A percentile compares a stretch with the other conserved stretches of the same genome.
phyloP scores from a whole-genome alignment of 2,797 vertebrate genomes.

The Bufotes viridis region DNA sequence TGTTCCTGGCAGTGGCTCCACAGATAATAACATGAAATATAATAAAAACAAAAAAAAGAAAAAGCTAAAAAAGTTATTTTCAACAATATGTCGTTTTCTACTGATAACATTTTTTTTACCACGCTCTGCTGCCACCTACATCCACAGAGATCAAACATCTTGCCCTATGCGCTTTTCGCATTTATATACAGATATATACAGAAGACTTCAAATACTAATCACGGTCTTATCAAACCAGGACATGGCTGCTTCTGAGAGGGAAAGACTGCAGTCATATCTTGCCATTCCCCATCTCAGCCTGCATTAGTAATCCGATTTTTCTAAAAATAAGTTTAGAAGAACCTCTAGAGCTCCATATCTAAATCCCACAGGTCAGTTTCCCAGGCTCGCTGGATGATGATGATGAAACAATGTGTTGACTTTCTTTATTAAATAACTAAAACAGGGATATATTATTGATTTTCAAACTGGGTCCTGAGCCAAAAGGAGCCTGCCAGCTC shows the following conservation, averaged over 20 bases:
- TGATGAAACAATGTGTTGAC: neutral
- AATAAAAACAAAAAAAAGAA: too few relatives aligned
- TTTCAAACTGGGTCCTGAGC: neutral
- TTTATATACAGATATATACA: too few relatives aligned
- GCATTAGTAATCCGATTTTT: neutral
- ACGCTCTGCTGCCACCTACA: too few relatives aligned
- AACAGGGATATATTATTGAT: constrained; percentile 19
- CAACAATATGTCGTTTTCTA: too few relatives aligned
- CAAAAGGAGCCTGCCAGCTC: neutral
- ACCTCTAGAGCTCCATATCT: neutral
- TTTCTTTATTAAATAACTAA: neutral
- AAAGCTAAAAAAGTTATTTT: too few relatives aligned
- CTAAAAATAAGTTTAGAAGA: neutral
- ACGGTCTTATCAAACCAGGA: neutral
- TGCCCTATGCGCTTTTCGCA: too few relatives aligned
- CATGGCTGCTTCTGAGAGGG: too few relatives aligned
- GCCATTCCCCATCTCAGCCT: neutral
- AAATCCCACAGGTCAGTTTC: neutral
- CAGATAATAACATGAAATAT: too few relatives aligned
- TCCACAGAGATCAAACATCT: too few relatives aligned
- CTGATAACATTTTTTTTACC: too few relatives aligned
- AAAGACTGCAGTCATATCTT: too few relatives aligned
- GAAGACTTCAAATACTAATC: neutral
- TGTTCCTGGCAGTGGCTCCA: too few relatives aligned
- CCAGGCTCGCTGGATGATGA: neutral